Conservation (phyloP, 2,797 vertebrate species). For the Amblyopsis hoosieri region DNA sequence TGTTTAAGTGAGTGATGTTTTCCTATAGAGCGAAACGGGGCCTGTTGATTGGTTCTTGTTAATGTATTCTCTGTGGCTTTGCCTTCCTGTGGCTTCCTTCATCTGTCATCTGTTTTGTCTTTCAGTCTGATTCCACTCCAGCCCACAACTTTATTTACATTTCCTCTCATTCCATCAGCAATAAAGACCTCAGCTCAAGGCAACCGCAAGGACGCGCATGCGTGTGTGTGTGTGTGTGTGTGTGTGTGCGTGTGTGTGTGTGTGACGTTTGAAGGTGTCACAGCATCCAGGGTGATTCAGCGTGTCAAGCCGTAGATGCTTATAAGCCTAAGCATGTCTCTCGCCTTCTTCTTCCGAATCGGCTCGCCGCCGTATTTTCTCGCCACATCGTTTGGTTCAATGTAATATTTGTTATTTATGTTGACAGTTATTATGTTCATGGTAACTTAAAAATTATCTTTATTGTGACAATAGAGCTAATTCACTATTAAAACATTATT, state of each 20-base stretch:
- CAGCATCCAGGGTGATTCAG: constrained; percentile 15
- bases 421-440: too few species aligned
- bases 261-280: constrained; percentile 8
- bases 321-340: background rate
- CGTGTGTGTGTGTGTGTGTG: constrained; percentile 23
- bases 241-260: background rate
- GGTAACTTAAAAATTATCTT: too few species aligned
- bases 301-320: background rate
- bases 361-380: too few species aligned
- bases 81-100: background rate
- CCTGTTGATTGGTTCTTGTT: constrained; percentile 23
- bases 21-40: background rate
- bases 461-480: too few species aligned
- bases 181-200: constrained; percentile 57
- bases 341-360: too few species aligned
- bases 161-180: constrained; percentile 63
- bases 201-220: constrained; percentile 51
- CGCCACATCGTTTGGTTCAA: too few species aligned
- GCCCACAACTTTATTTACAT: constrained; percentile 76
- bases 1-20: constrained; percentile 11
- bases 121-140: constrained; percentile 65
- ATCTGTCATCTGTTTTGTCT: constrained; percentile 29
- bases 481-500: too few species aligned
- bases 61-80: too few species aligned
- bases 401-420: too few species aligned